Evolutionary conservation across 2,888 invertebrate species (phyloP).

Genomic region (Apotomis capreana): DNA sequence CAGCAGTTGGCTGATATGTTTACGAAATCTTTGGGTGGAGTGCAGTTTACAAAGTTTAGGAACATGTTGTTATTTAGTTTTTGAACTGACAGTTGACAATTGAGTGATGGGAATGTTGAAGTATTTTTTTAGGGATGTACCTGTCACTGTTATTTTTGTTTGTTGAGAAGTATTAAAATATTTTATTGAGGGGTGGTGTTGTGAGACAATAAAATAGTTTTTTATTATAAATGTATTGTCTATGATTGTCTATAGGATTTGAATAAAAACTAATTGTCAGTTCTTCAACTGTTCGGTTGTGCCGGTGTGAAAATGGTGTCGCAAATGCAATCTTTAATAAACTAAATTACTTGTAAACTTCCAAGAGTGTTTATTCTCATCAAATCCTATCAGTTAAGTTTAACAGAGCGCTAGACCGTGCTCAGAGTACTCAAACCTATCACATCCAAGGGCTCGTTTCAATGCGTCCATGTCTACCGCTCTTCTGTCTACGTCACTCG

Average conservation of each 20-base stretch:
- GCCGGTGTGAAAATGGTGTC: no score
- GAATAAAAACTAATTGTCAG: no score
- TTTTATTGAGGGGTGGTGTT: constrained; percentile 14
- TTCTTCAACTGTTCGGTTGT: no score
- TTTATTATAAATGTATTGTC: no score
- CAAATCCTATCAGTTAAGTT: not conserved
- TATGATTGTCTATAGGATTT: no score
- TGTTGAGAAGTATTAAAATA: not conserved
- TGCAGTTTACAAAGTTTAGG: not conserved
- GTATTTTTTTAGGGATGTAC: no score
- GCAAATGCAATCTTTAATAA: no score
- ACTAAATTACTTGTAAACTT: no score
- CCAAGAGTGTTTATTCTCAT: no score
- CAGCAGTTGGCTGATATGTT: not conserved
- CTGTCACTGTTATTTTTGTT: not conserved
- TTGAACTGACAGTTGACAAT: not conserved
- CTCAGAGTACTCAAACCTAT: not conserved
- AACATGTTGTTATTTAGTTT: not conserved
- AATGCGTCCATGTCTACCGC: not conserved
- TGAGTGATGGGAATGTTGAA: not conserved
- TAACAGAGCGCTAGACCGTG: not conserved
- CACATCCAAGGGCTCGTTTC: not conserved
- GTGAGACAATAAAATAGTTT: no score
- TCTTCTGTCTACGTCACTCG: not conserved
- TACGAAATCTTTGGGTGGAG: not conserved